Evolutionary conservation across 2,888 invertebrate genomes (phyloP), one percentile per base, ranked within the genome.

Genomic region (Polydrusus tereticollis): DNA sequence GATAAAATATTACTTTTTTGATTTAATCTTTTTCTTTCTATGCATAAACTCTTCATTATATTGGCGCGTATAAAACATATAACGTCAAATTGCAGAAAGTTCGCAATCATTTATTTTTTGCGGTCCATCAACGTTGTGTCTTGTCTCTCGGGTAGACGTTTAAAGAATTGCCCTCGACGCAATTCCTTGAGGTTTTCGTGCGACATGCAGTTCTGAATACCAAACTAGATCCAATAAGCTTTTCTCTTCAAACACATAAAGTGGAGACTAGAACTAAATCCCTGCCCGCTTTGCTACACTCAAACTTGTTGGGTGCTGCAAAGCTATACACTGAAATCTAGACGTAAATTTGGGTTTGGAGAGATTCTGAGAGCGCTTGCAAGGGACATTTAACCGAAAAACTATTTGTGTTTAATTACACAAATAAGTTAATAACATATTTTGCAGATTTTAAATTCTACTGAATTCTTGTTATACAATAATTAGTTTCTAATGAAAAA

Each of bases 131-230:
- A 45, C 47, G 57, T 58, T 57, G 36, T 18, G 57, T 45, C 62
- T n/a, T n/a, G 52, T 67, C 58, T 67, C 60, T 45, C 41, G 72
- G 57, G 67, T 52, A 38, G 60, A 67, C 67, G 72, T 72, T 67
- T 72, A 72, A 72, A 68, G 72, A 72, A 72, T 72, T 62, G 72
- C 67, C 55, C 60, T 50, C 57, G 23, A 62, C 64, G 66, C 70
- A 72, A 77, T 79, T 78, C 77, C 78, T 63, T 69, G 79, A 80
- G 80, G 81, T 81, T 80, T 80, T 79, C 80, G 80, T 82, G 80
- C 80, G 79, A 80, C 80, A 79, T 80, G 80, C 78, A 78, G 80
- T 77, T 77, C 78, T 82, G 77, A 78, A 78, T 78, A 77, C 76
- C 70, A 77, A 77, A 77, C 75, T 68, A 70, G 71, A 77, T 70